Base-by-base conservation (phyloP, 2,113 vertebrate genomes). In the Mesitornis unicolor region DNA sequence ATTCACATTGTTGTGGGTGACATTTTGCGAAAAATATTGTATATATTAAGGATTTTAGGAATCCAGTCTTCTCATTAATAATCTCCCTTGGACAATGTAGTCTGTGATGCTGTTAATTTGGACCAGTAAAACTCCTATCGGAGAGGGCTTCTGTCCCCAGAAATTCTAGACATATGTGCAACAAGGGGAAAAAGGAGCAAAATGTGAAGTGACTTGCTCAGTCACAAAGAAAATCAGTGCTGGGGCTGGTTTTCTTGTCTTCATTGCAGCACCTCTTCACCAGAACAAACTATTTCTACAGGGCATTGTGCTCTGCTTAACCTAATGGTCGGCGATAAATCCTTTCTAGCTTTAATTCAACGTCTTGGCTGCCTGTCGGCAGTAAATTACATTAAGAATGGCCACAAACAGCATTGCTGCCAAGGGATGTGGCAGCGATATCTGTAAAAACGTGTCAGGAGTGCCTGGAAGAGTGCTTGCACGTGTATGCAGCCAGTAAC, bases 401-500 rank as follows among this genome's bases (percentile, higher is more conserved):
- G 42, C 48, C 26, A 33, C 5, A 2, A 73, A 57, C 38, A 25
- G 16, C 54, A 14, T 51, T 48, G 40, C 40, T 77, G 45, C 59
- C 12, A 36, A n/a, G 33, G 48, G 17, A 51, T 36, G 35, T 54
- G 31, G 59, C 38, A 54, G 21, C 0, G 8, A 13, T 63, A 29
- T 57, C 48, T 40, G 21, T 28, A 22, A 47, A 77, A 83, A 60
- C 54, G 31, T 16, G 16, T 57, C 43, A 28, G 31, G 48, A 51
- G 17, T 35, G 50, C 51, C 51, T 12, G 38, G 22, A 43, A 15
- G 61, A 25, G 45, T 13, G 56, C n/a, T 45, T 4, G 3, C 19
- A 35, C 1, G 2, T 3, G 7, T 38, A 43, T 15, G 20, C 60
- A 61, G 25, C 42, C 20, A 11, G 0, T 5, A 33, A 60, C 8